These are phyloP conservation scores for Phyllostomus hastatus DNA, from an alignment of 2,113 vertebrate genomes.

Conservation along the genomic window DNA sequence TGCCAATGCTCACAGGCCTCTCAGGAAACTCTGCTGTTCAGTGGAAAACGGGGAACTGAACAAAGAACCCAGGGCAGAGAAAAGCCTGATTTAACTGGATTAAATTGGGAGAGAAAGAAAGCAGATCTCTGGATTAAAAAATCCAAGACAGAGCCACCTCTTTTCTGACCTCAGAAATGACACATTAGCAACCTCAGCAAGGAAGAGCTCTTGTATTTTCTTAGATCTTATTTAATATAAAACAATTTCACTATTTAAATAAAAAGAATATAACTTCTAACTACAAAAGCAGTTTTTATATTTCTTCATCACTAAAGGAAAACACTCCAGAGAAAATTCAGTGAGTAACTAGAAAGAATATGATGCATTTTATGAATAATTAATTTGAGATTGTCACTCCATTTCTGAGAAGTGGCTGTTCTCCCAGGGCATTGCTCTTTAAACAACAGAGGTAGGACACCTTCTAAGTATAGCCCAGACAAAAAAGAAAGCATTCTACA, in stretches of 20 bases:
- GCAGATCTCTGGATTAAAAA: background rate
- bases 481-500: background rate
- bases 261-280: background rate
- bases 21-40: background rate
- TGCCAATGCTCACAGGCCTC: background rate
- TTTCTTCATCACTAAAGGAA: constrained; percentile 16
- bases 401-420: constrained; percentile 14
- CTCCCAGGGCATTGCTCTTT: background rate
- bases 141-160: background rate
- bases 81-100: background rate
- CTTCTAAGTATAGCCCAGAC: background rate
- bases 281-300: background rate
- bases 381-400: constrained; percentile 7
- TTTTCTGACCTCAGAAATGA: background rate
- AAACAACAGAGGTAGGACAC: background rate
- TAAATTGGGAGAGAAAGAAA: background rate
- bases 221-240: background rate
- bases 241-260: background rate
- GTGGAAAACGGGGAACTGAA: background rate
- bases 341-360: background rate
- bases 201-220: background rate
- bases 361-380: background rate
- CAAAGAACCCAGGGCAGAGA: background rate
- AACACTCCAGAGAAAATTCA: constrained; percentile 22
- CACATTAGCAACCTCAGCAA: background rate